Conservation (phyloP, 2,113 vertebrate genomes). For the Poicephalus gulielmi region DNA sequence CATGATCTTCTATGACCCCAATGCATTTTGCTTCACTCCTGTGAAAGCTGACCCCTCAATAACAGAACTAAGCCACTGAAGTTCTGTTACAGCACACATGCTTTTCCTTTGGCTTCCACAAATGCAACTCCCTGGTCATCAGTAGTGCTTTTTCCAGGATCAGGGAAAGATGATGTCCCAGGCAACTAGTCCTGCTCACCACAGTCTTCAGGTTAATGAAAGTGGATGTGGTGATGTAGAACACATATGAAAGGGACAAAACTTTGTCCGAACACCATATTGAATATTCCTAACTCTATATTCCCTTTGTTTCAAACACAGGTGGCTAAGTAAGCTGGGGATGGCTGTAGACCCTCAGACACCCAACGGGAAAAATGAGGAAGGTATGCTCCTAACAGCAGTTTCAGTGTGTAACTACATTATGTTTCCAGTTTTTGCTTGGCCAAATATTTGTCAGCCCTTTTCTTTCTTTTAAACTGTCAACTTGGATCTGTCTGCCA, state of each 20-base stretch:
- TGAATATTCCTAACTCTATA: neutral
- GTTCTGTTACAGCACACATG: neutral
- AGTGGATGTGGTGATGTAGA: neutral
- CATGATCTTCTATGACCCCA: neutral
- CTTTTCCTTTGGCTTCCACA: neutral
- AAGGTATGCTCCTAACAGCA: constrained; percentile 64
- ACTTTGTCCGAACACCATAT: neutral
- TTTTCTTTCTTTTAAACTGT: neutral
- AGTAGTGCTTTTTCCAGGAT: neutral
- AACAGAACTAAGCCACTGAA: neutral
- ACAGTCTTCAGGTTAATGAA: neutral
- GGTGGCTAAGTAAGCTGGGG: constrained; percentile 95
- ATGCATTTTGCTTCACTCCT: neutral
- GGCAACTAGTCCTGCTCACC: neutral
- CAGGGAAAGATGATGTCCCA: neutral
- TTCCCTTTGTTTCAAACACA: constrained; percentile 64
- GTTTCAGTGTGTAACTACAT: neutral
- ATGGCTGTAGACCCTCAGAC: constrained; percentile 84
- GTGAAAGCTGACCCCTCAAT: neutral
- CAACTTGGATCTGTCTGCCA: neutral
- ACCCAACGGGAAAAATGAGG: constrained; percentile 70
- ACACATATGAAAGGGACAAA: neutral
- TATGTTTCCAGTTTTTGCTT: neutral
- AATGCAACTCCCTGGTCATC: neutral
- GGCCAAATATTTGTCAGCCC: neutral